Evolutionary conservation across 2,797 vertebrate genomes (phyloP), one percentile per base, ranked within the genome.

Genomic region (Enteromius paludinosus): DNA sequence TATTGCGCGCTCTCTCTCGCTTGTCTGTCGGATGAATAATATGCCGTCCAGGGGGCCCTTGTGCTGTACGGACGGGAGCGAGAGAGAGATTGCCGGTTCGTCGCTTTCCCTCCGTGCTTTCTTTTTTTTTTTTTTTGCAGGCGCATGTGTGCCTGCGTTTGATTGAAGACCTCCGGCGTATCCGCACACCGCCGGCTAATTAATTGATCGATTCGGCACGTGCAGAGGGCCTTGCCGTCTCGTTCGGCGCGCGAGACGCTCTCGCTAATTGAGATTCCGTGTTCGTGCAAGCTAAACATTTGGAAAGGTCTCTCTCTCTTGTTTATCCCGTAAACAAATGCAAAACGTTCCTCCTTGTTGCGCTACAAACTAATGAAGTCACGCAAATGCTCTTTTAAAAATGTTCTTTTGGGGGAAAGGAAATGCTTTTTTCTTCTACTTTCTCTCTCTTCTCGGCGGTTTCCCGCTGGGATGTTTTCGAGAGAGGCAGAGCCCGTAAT

Each of bases 131-230:
- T 28, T 74, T 23, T 41, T 66, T 25, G 17, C 10, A 17, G 15
- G 35, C 33, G 30, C 17, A 6, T 54, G 74, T 47, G 28, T 56
- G 62, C 5, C 41, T 47, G 49, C 65, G 15, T 83, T 68, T 84
- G 86, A 87, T 87, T 87, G 86, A 87, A 86, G 84, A 87, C 79
- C 86, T 86, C 84, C 78, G 83, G 74, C 83, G 61, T 64, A 85
- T 87, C 83, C 45, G 79, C 74, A 68, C 85, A 81, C 83, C 66
- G 72, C 79, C 74, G 77, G 83, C 79, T 87, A 89, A 89, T 88
- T 86, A 85, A 85, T 87, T 89, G 85, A 87, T 89, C 81, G 79
- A 87, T 86, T 83, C 79, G 49, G 86, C 86, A 81, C 73, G 82
- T 78, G 86, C 79, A 64, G 59, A 84, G 38, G 79, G 78, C 83